phyloP scores from a whole-genome alignment of 2,113 vertebrate genomes.

The Pholis gunnellus region DNA sequence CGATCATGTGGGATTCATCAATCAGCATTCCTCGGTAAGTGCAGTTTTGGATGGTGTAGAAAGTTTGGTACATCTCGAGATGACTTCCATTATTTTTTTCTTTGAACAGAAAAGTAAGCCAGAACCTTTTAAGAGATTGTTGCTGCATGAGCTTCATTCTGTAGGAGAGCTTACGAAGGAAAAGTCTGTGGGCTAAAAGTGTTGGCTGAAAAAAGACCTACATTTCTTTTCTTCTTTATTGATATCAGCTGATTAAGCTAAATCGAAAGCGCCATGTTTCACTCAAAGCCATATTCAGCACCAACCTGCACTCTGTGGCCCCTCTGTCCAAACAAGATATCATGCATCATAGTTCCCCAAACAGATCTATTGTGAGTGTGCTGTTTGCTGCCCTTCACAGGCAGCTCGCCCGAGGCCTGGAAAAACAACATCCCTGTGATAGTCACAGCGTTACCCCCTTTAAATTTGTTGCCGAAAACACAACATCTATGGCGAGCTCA shows the following conservation, averaged over 20 bases:
- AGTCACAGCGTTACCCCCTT: not conserved
- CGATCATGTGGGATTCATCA: no score
- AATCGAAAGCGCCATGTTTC: not conserved
- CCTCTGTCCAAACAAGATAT: slow-evolving; percentile 17
- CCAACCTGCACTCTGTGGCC: not conserved
- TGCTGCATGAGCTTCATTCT: no score
- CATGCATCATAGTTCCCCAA: not conserved
- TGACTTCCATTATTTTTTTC: no score
- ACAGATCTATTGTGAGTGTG: not conserved
- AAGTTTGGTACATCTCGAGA: no score
- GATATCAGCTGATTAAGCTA: not conserved
- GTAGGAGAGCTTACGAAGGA: not conserved
- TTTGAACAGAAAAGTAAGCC: no score
- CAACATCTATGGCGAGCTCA: slow-evolving; percentile 27
- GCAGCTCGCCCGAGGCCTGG: slow-evolving; percentile 6
- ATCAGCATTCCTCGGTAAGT: no score
- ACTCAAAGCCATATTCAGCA: not conserved
- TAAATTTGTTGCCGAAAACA: not conserved
- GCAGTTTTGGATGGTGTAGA: no score
- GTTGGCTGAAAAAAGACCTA: no score
- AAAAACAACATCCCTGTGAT: slow-evolving; percentile 5
- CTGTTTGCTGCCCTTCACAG: not conserved
- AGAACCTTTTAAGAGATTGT: no score
- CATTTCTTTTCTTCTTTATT: not conserved
- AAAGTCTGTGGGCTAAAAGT: not conserved